Base-by-base conservation (phyloP, 2,797 vertebrate species). In the Sebastes minor region DNA sequence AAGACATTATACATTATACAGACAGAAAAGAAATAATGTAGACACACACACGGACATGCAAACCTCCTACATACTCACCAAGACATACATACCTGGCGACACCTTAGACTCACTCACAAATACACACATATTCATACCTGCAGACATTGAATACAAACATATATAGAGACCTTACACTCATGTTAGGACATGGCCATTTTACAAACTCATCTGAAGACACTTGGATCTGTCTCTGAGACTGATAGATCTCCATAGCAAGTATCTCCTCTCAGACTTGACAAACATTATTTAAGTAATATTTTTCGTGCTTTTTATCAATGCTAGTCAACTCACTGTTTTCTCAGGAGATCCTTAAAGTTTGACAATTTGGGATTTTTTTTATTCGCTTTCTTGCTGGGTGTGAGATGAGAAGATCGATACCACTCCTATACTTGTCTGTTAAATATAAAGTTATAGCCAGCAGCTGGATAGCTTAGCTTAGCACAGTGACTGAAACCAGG, bases 91-190 rank as follows among this genome's bases (percentile, higher is more conserved):
- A 95, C 94, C 94, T 94, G 93, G 87, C 28, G 89, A 94, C 91
- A 94, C 88, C 89, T 91, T 89, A 93, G 93, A 92, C 92, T 94
- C 92, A 95, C 92, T 94, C 92, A 95, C 94, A 94, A 94, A 94
- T 92, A 95, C 92, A 95, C 93, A 95, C 89, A 94, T 90, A 93
- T 92, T 92, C 92, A 95, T 93, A 95, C 94, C 94, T 95, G 93
- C 90, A 94, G 93, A 95, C 91, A 94, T 88, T 91, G 86, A 92
- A 92, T 89, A 94, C 93, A 95, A 86, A 95, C 91, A 95, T 81
- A 94, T 81, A 88, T 49, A 91, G 82, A 90, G 79, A 81, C 90
- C 93, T 92, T 93, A 94, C 90, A 94, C 90, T 86, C 86, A 77
- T 68, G 71, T 90, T 71, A 81, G 72, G 70, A 89, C 80, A 85